Evolutionary conservation across 2,888 invertebrate species (phyloP), one percentile per base, ranked within the genome.

Genomic region (Cheilosia grossa): DNA sequence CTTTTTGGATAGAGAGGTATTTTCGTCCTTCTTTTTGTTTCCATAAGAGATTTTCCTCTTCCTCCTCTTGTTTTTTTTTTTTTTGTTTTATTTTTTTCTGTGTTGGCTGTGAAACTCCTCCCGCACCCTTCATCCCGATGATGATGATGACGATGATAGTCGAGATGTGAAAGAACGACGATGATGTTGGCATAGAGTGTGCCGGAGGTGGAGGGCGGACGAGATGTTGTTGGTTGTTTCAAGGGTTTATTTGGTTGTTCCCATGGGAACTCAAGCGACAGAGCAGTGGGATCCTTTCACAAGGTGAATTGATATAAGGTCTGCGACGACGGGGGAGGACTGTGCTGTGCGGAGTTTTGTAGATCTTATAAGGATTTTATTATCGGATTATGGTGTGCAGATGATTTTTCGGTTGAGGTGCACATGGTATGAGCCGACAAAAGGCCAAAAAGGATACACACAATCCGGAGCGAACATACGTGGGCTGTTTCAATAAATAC

Each of bases 381-480:
- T 81, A 85, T 85, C 85, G 81, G 81, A 85, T 85, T 85, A 85
- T 85, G 81, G 85, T 83, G 81, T 85, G 75, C 85, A 81, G 81
- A 85, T 81, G 81, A 85, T 85, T 81, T 81, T 72, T 85, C 66
- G 75, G 85, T 81, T 72, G 51, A 81, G 72, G 56, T 85, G 47
- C 49, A 37, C 40, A 49, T 42, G 49, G 75, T 33, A 75, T 66
- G 67, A 61, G 75, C 51, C 61, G 67, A 63, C 67, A 81, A 82
- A 82, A 79, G 66, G 82, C 66, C 66, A 54, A 58, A 67, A 72
- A 69, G 61, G 75, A 75, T 67, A 69, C 67, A 81, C 66, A 80
- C 61, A 54, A 47, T 30, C 37, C 24, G 37, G 30, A 17, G 17
- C 37, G 37, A 81, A 63, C 82, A 82, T 79, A 82, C 82, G 79